Evolutionary conservation across 2,888 invertebrate genomes (phyloP).

Genomic region (Pachycephus smyrnensis): DNA sequence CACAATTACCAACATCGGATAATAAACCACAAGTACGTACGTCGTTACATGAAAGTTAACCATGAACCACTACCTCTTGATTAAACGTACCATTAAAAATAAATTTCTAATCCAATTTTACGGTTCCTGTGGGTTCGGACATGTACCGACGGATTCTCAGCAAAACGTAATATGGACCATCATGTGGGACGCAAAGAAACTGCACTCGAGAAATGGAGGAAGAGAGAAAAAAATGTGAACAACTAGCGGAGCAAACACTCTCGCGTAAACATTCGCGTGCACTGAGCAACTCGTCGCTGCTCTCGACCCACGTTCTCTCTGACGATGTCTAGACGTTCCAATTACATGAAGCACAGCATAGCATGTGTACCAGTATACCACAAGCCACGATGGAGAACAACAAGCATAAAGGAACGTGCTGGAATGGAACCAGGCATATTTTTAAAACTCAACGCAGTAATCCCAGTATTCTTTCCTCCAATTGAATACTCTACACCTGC

Average conservation of each 20-base stretch:
- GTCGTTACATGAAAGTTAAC: background rate
- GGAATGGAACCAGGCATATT: background rate
- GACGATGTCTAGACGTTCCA: background rate
- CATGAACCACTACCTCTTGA: background rate
- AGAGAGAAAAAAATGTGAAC: background rate
- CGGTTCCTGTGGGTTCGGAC: background rate
- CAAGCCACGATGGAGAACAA: background rate
- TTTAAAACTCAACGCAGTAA: background rate
- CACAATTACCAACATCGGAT: background rate
- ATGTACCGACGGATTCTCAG: background rate
- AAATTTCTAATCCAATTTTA: background rate
- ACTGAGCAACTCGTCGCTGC: background rate
- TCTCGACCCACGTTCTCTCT: constrained; percentile 2
- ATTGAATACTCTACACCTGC: background rate
- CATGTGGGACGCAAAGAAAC: background rate
- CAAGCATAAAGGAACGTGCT: background rate
- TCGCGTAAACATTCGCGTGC: constrained; percentile 1
- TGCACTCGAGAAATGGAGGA: background rate
- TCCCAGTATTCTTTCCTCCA: background rate
- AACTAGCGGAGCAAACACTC: background rate
- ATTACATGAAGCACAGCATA: background rate
- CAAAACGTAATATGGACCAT: background rate
- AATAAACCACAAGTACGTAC: background rate
- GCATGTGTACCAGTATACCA: background rate
- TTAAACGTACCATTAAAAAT: background rate